Base-by-base conservation (phyloP, 2,888 invertebrate species). In the Lycaena phlaeas region DNA sequence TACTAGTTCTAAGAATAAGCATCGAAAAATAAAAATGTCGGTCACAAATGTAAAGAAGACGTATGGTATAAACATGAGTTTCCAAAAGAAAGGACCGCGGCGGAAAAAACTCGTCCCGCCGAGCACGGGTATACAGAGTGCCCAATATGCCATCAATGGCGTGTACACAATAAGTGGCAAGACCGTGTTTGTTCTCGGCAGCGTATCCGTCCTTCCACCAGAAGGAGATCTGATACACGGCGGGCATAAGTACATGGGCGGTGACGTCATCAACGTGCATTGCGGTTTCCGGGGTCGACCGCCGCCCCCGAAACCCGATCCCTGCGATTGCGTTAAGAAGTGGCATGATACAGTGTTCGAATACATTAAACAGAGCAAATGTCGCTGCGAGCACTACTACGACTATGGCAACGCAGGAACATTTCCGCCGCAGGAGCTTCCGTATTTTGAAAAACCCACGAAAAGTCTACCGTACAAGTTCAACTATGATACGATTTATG, bases 181-280 rank as follows among this genome's bases (percentile, higher is more conserved):
- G 47, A 53, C 61, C 2, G 61, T 61, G 12, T 81, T 51, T 47
- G 48, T 73, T 31, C 54, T 81, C 28, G 74, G 66, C 2, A 68
- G 43, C 42, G 64, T 82, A 12, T 49, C 57, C 18, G 54, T 68
- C 41, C 48, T 73, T 37, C 74, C 76, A 0, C 45, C 74, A 6
- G 34, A 48, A 5, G 81, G 78, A 25, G 65, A 73, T 0, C 51
- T 77, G n/a, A 73, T 82, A 46, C 73, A 82, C 44, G 79, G 82
- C 9, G 82, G 82, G 1, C 60, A 63, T 47, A 50, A 45, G 17
- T 44, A 39, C n/a, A 34, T 65, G 11, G 41, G 50, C 1, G 69
- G 68, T 4, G 54, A 57, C 43, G 49, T 30, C 36, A 54, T 78
- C 22, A 77, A 67, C 43, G 59, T 79, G 52, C 64, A 81, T 46